Percentiles rank a stretch among this genome's conserved stretches.
These are phyloP conservation scores for Troides helena DNA, from an alignment of 2,888 invertebrate species.

Conservation along the genomic window DNA sequence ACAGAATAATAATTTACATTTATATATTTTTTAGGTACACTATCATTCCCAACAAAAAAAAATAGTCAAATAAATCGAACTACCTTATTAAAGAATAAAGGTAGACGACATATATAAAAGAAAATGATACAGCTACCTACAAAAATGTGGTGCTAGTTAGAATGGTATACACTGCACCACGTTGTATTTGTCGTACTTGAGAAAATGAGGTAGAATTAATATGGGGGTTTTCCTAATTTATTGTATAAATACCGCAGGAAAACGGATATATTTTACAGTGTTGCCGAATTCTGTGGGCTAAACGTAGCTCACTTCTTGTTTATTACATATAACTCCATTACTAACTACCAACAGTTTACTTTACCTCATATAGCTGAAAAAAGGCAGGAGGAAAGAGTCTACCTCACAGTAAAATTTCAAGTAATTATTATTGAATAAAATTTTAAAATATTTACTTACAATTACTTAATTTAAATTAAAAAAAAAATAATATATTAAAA, in stretches of 20 bases:
- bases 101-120: no score
- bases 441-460: background rate
- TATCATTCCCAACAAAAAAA: no score
- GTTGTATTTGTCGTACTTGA: no score
- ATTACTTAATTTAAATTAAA: background rate
- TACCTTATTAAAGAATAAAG: no score
- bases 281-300: conserved; percentile 18
- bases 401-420: background rate
- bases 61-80: no score
- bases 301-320: background rate
- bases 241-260: conserved; percentile 15
- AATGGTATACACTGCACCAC: no score
- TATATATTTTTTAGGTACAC: no score
- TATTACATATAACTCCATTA: background rate
- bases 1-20: no score
- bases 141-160: no score
- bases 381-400: no score
- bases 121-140: no score
- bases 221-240: conserved; percentile 12
- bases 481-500: background rate
- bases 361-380: background rate
- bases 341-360: background rate
- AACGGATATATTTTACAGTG: background rate
- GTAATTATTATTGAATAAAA: background rate
- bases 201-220: no score